These are phyloP conservation scores for Melieria crassipennis DNA, from an alignment of 2,888 invertebrate species.

Conservation along the genomic window DNA sequence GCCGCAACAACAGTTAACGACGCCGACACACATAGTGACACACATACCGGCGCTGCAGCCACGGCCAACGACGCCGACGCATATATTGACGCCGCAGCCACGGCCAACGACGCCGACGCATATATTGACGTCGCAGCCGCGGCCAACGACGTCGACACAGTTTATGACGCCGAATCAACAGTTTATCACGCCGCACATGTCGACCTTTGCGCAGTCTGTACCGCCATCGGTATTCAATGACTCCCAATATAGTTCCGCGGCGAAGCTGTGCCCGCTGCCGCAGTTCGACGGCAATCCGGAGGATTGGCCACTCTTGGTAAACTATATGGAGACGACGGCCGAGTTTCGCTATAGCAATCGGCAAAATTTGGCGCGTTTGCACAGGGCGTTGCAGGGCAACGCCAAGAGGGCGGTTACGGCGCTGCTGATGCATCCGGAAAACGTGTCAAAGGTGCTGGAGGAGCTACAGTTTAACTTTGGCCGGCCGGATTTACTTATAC, in stretches of 20 bases:
- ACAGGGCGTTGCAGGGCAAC: conserved; percentile 27
- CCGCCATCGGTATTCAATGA: neutral
- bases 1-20: too few relatives aligned
- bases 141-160: too few relatives aligned
- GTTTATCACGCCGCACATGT: too few relatives aligned
- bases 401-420: conserved; percentile 13
- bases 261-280: conserved; percentile 9
- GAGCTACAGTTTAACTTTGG: conserved; percentile 38
- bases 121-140: too few relatives aligned
- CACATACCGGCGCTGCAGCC: too few relatives aligned
- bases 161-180: too few relatives aligned
- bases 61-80: too few relatives aligned
- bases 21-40: too few relatives aligned
- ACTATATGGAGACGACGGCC: conserved; percentile 8
- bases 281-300: conserved; percentile 18
- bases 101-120: too few relatives aligned
- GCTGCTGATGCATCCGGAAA: conserved; percentile 26
- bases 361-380: conserved; percentile 33
- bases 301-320: conserved; percentile 22
- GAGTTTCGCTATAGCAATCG: conserved; percentile 29
- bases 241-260: neutral
- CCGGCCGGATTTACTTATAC: conserved; percentile 32
- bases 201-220: too few relatives aligned
- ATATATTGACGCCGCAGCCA: too few relatives aligned
- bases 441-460: conserved; percentile 28